Percentiles rank a stretch among this genome's conserved stretches.
These are phyloP conservation scores for Rousettus madagascariensis DNA, from an alignment of 2,797 vertebrate species.

Conservation along the genomic window DNA sequence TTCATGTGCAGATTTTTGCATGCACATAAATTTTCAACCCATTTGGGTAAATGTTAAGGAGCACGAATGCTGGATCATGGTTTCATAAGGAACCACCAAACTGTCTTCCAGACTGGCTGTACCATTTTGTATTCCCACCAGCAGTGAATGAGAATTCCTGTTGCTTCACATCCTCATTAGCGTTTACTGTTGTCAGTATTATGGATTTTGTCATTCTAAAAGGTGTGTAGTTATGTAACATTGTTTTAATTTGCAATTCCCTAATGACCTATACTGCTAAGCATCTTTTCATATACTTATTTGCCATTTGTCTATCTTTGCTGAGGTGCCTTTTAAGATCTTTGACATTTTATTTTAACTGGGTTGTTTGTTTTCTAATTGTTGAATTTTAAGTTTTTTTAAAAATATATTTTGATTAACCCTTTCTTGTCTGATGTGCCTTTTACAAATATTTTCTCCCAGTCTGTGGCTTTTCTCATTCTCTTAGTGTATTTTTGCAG, in stretches of 20 bases:
- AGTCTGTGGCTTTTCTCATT: background rate
- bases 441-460: background rate
- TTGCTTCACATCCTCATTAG: background rate
- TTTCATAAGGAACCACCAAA: background rate
- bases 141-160: background rate
- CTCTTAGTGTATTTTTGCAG: background rate
- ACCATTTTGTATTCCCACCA: background rate
- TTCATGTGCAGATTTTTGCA: background rate
- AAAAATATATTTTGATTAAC: too few relatives aligned
- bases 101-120: background rate
- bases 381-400: background rate
- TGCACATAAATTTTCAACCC: background rate
- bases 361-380: background rate
- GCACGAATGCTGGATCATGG: background rate
- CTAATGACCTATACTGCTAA: background rate
- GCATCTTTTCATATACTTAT: background rate
- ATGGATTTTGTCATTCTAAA: background rate
- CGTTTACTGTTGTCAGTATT: background rate
- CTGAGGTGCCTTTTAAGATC: background rate
- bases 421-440: background rate
- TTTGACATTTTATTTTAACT: background rate
- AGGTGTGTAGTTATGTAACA: background rate
- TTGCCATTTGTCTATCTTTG: background rate
- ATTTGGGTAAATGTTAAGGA: background rate
- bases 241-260: background rate